Base-by-base conservation (phyloP, 2,888 invertebrate species). In the Caradrina clavipalpis region DNA sequence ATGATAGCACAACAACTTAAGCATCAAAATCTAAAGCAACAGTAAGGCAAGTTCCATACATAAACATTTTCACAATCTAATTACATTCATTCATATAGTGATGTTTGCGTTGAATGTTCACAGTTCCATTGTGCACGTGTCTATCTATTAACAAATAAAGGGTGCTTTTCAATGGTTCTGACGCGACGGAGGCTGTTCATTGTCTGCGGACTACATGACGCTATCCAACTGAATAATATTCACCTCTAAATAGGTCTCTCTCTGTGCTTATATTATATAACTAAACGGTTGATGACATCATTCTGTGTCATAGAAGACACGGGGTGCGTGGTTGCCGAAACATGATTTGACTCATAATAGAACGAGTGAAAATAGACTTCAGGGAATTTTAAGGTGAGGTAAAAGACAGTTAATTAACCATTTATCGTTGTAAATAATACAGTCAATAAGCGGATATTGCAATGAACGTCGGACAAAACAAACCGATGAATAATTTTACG, bases 111-210 rank as follows among this genome's bases (percentile, higher is more conserved):
- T 87, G 85, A 88, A 88, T 85, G 87, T 83, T 88, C 84, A 80
- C 80, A 81, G 76, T 39, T 39, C 76, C 54, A 81, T 91, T 92
- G 91, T 91, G 78, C 79, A 67, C 81, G 84, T 85, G 88, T 86
- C 90, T 89, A 85, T 89, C 89, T 89, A 89, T 90, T 90, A 90
- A 88, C 87, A 90, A 91, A 91, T 92, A 90, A 88, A 91, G 90
- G 89, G 87, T 83, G 88, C 86, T 87, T 89, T 85, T 90, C 88
- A 90, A 92, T 91, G 85, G 89, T 87, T 88, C 86, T 89, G 91
- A 89, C 89, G 89, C 85, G 87, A 83, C 81, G 85, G 85, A 87
- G 88, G 86, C 87, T 83, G 75, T 79, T 75, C 77, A 89, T 92
- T 92, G 91, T 91, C 80, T 83, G 80, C 61, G 69, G 79, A 71